Percentiles rank a stretch among this genome's conserved stretches.
Conservation (phyloP, 2,113 vertebrate genomes). For the Stomatorhinus ivindoensis region DNA sequence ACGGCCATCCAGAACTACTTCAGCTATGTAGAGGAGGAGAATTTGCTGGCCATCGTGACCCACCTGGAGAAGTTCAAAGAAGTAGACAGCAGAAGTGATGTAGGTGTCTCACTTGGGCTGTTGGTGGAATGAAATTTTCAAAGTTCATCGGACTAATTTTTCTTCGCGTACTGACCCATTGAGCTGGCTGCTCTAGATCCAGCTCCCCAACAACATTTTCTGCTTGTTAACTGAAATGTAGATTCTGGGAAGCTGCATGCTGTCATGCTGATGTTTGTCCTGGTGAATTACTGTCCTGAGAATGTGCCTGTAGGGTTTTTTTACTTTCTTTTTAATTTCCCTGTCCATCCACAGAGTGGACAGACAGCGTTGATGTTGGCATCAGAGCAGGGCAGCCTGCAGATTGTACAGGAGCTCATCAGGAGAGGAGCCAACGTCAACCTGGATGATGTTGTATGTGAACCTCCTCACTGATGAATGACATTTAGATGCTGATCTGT, state of each 20-base stretch:
- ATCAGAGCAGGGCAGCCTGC: slow-evolving; percentile 87
- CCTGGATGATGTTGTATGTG: slow-evolving; percentile 83
- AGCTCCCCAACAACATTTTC: background rate
- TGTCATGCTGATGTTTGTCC: background rate
- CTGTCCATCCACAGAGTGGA: slow-evolving; percentile 65
- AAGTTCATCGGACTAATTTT: too few species aligned
- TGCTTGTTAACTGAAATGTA: background rate
- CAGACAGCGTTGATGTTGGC: slow-evolving; percentile 94
- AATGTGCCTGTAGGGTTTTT: background rate
- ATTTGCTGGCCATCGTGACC: slow-evolving; percentile 79
- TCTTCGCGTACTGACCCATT: background rate
- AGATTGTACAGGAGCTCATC: slow-evolving; percentile 88
- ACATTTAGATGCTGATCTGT: background rate
- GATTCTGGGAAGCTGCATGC: background rate
- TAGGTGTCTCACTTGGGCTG: slow-evolving; percentile 47
- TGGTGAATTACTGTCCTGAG: background rate
- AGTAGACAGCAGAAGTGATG: slow-evolving; percentile 92
- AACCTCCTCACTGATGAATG: background rate
- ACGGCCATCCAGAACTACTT: slow-evolving; percentile 82
- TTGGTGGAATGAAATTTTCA: background rate
- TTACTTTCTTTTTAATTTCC: background rate
- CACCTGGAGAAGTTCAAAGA: slow-evolving; percentile 90
- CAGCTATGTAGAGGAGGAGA: slow-evolving; percentile 87
- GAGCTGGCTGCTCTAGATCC: background rate
- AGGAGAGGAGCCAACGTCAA: slow-evolving; percentile 87